A percentile compares a stretch with the other conserved stretches of the same genome.
Conservation (phyloP, 37 sponge, comb jelly and placozoan species). For the Ephydatia muelleri region DNA sequence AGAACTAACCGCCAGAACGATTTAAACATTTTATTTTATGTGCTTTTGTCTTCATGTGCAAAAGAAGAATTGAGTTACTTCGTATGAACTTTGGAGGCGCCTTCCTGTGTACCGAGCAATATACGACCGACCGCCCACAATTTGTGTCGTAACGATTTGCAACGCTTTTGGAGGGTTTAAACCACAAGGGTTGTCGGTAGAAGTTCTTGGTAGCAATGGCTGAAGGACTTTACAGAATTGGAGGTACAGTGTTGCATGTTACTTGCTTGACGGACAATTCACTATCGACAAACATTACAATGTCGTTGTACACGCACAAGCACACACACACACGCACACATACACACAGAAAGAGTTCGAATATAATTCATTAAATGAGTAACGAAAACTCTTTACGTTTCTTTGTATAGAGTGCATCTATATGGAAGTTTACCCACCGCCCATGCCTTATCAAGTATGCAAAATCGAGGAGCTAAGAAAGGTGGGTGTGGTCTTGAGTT, state of each 20-base stretch:
- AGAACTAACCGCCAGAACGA: background rate
- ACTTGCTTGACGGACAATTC: background rate
- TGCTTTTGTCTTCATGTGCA: background rate
- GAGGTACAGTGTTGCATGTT: constrained; percentile 53
- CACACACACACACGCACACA: background rate
- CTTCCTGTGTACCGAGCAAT: background rate
- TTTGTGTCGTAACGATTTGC: background rate
- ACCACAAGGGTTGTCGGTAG: background rate
- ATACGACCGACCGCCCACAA: background rate
- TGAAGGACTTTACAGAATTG: constrained; percentile 88
- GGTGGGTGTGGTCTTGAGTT: constrained; percentile 30
- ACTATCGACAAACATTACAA: background rate
- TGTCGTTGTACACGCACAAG: background rate
- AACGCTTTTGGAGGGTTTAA: background rate
- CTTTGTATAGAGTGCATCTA: constrained; percentile 77
- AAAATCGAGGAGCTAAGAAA: constrained; percentile 91
- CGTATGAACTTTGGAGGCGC: background rate
- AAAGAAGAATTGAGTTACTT: background rate
- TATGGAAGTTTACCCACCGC: constrained; percentile 93
- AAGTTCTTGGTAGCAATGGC: constrained; percentile 65
- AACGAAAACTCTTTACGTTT: background rate
- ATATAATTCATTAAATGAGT: background rate
- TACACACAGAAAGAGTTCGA: constrained; percentile 45
- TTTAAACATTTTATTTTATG: background rate
- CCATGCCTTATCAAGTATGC: constrained; percentile 92